Conservation (phyloP, 2,797 vertebrate genomes). For the Enteromius unitaeniatus region DNA sequence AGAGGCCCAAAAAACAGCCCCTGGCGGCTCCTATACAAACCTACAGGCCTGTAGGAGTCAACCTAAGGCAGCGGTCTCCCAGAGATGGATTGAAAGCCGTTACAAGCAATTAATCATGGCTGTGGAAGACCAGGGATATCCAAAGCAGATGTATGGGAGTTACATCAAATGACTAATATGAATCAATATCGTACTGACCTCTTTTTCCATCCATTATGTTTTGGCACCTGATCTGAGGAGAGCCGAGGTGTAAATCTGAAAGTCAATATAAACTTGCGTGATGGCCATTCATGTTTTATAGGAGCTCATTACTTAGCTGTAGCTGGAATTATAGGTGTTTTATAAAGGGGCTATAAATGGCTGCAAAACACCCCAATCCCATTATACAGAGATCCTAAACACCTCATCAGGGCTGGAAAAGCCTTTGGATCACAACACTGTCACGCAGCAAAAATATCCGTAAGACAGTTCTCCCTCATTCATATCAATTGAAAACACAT, state of each 20-base stretch:
- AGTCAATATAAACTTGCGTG: slow-evolving; percentile 55
- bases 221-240: slow-evolving; percentile 51
- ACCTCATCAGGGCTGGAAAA: slow-evolving; percentile 74
- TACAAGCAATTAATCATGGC: slow-evolving; percentile 56
- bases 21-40: slow-evolving; percentile 46
- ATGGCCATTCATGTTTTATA: slow-evolving; percentile 59
- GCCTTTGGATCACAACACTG: slow-evolving; percentile 56
- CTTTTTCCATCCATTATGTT: slow-evolving; percentile 53
- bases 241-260: slow-evolving; percentile 55
- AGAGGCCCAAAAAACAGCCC: slow-evolving; percentile 56
- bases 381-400: slow-evolving; percentile 68
- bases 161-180: slow-evolving; percentile 48
- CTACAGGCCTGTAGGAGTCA: slow-evolving; percentile 37
- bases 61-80: slow-evolving; percentile 36
- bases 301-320: slow-evolving; percentile 61
- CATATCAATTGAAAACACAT: slow-evolving; percentile 69
- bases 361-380: slow-evolving; percentile 58
- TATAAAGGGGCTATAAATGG: slow-evolving; percentile 59
- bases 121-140: slow-evolving; percentile 50
- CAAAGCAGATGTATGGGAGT: slow-evolving; percentile 53
- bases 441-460: slow-evolving; percentile 62
- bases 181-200: slow-evolving; percentile 28
- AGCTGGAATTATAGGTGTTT: slow-evolving; percentile 62
- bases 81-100: slow-evolving; percentile 41
- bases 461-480: slow-evolving; percentile 69